phyloP scores from a whole-genome alignment of 2,797 vertebrate genomes.

The Coluber constrictor region DNA sequence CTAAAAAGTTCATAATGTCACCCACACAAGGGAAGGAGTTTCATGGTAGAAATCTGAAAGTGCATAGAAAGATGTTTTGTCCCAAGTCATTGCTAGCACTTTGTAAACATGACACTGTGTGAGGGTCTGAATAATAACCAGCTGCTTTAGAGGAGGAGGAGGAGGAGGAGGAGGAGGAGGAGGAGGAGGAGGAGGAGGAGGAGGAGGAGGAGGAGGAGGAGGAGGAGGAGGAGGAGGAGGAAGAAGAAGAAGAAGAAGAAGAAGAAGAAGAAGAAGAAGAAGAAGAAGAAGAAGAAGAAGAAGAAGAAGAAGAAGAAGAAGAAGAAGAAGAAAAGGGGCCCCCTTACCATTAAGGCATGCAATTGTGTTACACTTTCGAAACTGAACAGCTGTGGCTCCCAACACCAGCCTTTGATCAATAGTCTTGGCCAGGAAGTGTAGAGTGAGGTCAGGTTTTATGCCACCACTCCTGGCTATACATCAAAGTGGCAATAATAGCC shows the following conservation, averaged over 20 bases:
- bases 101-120: constrained; percentile 15
- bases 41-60: not conserved
- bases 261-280: not conserved
- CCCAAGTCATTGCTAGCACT: constrained; percentile 1
- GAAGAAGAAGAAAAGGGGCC: not conserved
- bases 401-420: constrained; percentile 49
- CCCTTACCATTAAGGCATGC: constrained; percentile 8
- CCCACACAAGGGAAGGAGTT: not conserved
- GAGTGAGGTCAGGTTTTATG: constrained; percentile 44
- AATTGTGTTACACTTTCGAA: constrained; percentile 42
- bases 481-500: constrained; percentile 52
- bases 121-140: constrained; percentile 18
- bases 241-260: not conserved
- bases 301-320: too few relatives aligned
- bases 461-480: constrained; percentile 28
- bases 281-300: not conserved
- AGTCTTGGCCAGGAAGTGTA: constrained; percentile 47
- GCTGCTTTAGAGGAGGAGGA: constrained; percentile 29
- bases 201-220: not conserved
- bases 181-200: too few relatives aligned
- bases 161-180: too few relatives aligned
- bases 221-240: too few relatives aligned
- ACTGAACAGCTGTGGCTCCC: constrained; percentile 10
- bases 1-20: not conserved
- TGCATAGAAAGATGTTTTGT: not conserved